Base-by-base conservation (phyloP, 2,797 vertebrate species). In the Molossus molossus region DNA sequence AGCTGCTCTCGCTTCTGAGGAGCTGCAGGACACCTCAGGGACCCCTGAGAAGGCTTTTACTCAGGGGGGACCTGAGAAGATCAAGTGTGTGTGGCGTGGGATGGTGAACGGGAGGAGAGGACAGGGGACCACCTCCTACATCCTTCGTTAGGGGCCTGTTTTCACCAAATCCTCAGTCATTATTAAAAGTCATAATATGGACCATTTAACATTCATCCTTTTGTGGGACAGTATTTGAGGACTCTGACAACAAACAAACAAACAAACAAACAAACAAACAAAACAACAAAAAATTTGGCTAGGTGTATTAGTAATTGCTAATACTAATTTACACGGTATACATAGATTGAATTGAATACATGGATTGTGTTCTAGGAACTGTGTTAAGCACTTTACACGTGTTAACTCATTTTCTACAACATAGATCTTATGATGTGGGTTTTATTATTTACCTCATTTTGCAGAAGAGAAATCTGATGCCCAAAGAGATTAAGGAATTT, bases 391-490 rank as follows among this genome's bases (percentile, higher is more conserved):
- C 29, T 86, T 91, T 10, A n/a, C 0, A 45, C 5, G 33, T 40
- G 37, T 2, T 48, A 29, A 75, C 23, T 88, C 25, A 55, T 81
- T 79, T 91, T 33, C 23, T 73, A 37, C 48, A 64, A 57, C 6
- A 29, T 9, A 13, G 9, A 67, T 50, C 29, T 14, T 45, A 72
- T 45, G 45, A 45, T 79, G 6, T 25, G 33, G 40, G 12, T 57
- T 88, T 64, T 67, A 4, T 80, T 84, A 58, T 67, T 67, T 48
- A 58, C n/a, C 27, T 14, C 60, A 48, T 89, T 90, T 94, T 87
- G 21, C 65, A 80, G 58, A 75, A 27, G 65, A 69, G 58, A 50
- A 60, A 86, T 33, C 33, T 55, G 53, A 73, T 37, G 53, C 55
- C 62, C n/a, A 53, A 17, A 85, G 18, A 65, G 40, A n/a, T 75